A percentile compares a stretch with the other conserved stretches of the same genome.
Conservation (phyloP, 2,888 invertebrate genomes). For the Drosophila antonietae region DNA sequence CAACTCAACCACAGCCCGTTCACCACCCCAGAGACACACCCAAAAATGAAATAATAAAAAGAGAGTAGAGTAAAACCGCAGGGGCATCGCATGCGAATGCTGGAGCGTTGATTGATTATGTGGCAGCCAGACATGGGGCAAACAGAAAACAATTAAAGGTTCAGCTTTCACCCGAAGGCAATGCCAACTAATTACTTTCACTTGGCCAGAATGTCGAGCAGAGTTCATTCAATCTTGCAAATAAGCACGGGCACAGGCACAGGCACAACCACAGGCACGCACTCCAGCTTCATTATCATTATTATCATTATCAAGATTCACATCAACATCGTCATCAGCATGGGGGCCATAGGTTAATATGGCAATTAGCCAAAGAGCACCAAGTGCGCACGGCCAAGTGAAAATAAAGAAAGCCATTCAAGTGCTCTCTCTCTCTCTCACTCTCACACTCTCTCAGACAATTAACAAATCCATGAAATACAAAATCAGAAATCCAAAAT, state of each 20-base stretch:
- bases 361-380: constrained; percentile 67
- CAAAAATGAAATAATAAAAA: constrained; percentile 3
- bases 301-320: constrained; percentile 3
- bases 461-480: constrained; percentile 41
- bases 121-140: constrained; percentile 40
- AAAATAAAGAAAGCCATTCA: constrained; percentile 55
- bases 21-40: constrained; percentile 43
- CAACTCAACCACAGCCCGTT: constrained; percentile 4
- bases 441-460: constrained; percentile 3
- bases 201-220: constrained; percentile 54
- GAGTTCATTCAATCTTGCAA: constrained; percentile 51
- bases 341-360: constrained; percentile 72
- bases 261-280: constrained; percentile 48
- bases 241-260: constrained; percentile 21
- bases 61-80: constrained; percentile 7
- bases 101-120: constrained; percentile 67
- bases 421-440: neutral
- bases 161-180: constrained; percentile 74
- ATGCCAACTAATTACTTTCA: constrained; percentile 73
- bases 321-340: neutral
- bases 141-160: constrained; percentile 67
- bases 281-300: constrained; percentile 39
- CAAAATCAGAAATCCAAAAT: neutral
- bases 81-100: constrained; percentile 34
- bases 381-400: constrained; percentile 17